These are phyloP conservation scores for Drusus annulatus DNA, from an alignment of 1,140 invertebrate species.

Conservation along the genomic window DNA sequence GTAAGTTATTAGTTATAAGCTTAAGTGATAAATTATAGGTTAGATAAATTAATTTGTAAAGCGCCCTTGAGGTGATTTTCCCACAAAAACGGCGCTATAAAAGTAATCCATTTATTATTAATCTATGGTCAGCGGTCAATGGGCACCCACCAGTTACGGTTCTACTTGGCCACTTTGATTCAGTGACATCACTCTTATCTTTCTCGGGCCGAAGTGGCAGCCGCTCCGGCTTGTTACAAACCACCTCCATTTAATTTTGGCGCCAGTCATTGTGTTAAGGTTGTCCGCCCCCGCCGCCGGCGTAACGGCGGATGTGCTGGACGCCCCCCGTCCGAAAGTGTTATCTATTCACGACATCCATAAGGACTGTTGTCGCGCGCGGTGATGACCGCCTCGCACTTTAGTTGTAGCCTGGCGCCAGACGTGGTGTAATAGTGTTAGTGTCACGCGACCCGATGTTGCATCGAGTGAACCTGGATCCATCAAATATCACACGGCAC, in stretches of 20 bases:
- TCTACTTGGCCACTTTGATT: too few relatives aligned
- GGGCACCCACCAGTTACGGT: too few relatives aligned
- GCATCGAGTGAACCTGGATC: neutral
- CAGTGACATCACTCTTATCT: neutral
- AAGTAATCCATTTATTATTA: too few relatives aligned
- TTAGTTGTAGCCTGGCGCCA: slow-evolving; percentile 22
- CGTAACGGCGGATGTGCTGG: neutral
- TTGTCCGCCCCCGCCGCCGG: slow-evolving; percentile 20
- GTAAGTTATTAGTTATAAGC: too few relatives aligned
- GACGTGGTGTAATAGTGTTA: neutral
- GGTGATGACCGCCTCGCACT: neutral
- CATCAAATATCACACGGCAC: too few relatives aligned
- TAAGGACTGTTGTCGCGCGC: neutral
- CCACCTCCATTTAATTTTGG: slow-evolving; percentile 29
- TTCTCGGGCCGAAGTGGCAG: neutral
- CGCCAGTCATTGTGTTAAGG: slow-evolving; percentile 41
- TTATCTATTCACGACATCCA: neutral
- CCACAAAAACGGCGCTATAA: too few relatives aligned
- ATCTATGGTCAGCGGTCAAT: too few relatives aligned
- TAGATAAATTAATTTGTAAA: too few relatives aligned
- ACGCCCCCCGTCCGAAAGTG: neutral
- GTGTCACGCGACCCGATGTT: slow-evolving; percentile 37
- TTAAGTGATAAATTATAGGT: too few relatives aligned
- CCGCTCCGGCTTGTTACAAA: neutral
- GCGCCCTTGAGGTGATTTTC: too few relatives aligned